These are phyloP conservation scores for Lates japonicus DNA, from an alignment of 2,797 vertebrate genomes.

Conservation along the genomic window DNA sequence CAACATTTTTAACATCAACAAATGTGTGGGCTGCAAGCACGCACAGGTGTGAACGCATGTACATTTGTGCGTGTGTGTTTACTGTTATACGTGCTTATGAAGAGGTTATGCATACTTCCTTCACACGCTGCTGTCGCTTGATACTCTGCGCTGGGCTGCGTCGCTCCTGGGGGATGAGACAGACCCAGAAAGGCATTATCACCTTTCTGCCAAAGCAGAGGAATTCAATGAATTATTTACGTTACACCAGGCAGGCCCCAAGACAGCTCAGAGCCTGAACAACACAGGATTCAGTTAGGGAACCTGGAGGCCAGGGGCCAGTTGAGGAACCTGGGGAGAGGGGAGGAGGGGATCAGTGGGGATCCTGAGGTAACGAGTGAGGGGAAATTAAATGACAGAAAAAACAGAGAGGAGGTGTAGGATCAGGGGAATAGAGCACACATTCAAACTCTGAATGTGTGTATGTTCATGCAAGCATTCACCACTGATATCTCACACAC, in stretches of 20 bases:
- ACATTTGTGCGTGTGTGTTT: slow-evolving; percentile 33
- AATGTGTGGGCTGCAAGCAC: background rate
- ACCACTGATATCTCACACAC: background rate
- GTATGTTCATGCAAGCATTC: slow-evolving; percentile 29
- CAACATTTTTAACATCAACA: background rate
- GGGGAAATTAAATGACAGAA: slow-evolving; percentile 80
- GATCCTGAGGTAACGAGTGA: slow-evolving; percentile 69
- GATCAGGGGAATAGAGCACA: slow-evolving; percentile 63
- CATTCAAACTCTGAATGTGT: slow-evolving; percentile 43
- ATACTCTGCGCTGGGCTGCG: slow-evolving; percentile 47
- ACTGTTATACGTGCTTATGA: slow-evolving; percentile 41
- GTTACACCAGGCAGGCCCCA: slow-evolving; percentile 62
- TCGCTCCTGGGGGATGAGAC: slow-evolving; percentile 69
- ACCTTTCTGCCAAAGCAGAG: slow-evolving; percentile 79
- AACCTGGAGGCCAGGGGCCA: slow-evolving; percentile 69
- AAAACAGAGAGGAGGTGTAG: slow-evolving; percentile 64
- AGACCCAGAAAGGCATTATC: slow-evolving; percentile 83
- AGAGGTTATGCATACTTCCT: slow-evolving; percentile 65
- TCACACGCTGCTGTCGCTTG: slow-evolving; percentile 44
- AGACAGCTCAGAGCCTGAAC: slow-evolving; percentile 62
- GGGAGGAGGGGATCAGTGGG: slow-evolving; percentile 60
- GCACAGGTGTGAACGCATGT: background rate
- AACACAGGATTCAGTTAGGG: slow-evolving; percentile 73
- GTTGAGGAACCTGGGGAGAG: slow-evolving; percentile 33
- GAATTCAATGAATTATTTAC: slow-evolving; percentile 84